phyloP scores from a whole-genome alignment of 1,140 invertebrate genomes.

The Chironomus striatipennis region DNA sequence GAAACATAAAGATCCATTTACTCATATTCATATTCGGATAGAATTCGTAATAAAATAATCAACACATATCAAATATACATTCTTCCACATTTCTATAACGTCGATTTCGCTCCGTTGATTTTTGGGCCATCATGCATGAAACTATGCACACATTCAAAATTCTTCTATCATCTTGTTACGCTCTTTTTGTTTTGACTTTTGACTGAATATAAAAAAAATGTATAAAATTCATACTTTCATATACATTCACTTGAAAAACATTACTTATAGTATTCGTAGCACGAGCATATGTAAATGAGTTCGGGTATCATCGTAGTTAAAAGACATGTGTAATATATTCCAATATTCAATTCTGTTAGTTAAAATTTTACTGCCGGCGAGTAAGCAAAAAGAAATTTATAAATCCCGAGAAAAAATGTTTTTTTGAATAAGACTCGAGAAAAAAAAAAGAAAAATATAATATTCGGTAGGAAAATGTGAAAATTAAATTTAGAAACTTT shows the following conservation, averaged over 20 bases:
- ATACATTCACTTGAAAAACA: not conserved
- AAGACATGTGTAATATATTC: constrained; percentile 5
- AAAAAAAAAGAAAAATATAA: no score
- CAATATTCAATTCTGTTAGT: constrained; percentile 1
- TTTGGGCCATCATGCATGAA: not conserved
- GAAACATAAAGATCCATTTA: no score
- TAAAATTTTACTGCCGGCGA: constrained; percentile 11
- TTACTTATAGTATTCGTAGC: not conserved
- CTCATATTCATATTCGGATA: no score
- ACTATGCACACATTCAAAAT: constrained; percentile 5
- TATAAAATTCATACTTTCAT: no score
- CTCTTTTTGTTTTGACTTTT: not conserved
- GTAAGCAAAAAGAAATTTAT: not conserved
- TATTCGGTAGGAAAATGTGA: not conserved
- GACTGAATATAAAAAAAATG: not conserved
- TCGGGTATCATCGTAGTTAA: not conserved
- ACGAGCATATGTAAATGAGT: not conserved
- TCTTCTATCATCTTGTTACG: not conserved
- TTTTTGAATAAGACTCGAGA: not conserved
- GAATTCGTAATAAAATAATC: no score
- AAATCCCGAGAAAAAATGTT: not conserved
- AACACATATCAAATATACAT: no score
- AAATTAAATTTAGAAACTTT: constrained; percentile 15
- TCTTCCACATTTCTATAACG: no score
- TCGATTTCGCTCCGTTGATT: no score